Evolutionary conservation across 2,797 vertebrate species (phyloP).

Genomic region (Pipistrellus kuhlii): DNA sequence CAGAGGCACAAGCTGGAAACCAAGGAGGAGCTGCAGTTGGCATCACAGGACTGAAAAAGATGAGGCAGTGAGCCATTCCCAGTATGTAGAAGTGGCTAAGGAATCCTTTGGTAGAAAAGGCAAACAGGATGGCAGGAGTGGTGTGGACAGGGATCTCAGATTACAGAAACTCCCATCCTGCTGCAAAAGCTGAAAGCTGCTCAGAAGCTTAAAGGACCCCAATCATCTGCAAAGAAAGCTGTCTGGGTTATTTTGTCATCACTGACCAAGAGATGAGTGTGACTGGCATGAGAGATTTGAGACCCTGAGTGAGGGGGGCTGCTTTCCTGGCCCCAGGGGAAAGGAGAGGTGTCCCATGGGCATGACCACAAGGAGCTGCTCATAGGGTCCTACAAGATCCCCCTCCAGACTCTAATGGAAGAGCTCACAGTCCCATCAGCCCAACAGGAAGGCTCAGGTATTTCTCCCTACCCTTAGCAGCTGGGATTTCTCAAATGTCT

Average conservation of each 20-base stretch:
- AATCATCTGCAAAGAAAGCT: not conserved
- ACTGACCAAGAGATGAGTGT: not conserved
- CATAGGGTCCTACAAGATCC: not conserved
- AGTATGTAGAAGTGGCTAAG: not conserved
- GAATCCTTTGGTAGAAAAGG: not conserved
- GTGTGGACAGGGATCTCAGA: not conserved
- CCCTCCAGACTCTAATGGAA: not conserved
- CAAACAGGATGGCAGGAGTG: fast-evolving
- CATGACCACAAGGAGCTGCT: not conserved
- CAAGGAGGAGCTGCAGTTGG: not conserved
- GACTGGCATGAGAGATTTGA: fast-evolving
- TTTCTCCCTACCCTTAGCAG: not conserved
- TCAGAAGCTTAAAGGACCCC: not conserved
- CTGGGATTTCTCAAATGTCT: not conserved
- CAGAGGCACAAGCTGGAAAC: not conserved
- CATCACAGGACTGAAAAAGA: not conserved
- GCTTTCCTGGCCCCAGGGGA: not conserved
- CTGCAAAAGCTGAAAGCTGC: not conserved
- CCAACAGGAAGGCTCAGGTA: not conserved
- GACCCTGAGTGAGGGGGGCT: fast-evolving
- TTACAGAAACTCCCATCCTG: not conserved
- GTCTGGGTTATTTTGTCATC: too few species aligned
- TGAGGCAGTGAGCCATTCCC: not conserved
- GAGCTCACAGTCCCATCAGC: not conserved
- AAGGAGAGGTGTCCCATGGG: not conserved